Conservation (phyloP, 2,797 vertebrate genomes). For the Rhyacichthys aspro region DNA sequence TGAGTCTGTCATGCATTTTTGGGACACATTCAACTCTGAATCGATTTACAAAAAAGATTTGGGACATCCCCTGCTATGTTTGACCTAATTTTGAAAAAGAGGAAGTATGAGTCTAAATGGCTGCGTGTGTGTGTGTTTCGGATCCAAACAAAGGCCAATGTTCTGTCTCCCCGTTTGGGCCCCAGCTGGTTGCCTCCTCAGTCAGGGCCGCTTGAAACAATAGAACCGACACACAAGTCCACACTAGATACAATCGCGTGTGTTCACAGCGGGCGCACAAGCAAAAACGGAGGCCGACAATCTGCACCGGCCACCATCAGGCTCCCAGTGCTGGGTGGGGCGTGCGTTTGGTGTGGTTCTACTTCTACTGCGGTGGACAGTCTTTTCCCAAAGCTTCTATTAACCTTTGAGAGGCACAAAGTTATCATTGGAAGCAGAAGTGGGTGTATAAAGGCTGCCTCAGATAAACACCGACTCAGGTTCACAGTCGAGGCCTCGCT, state of each 20-base stretch:
- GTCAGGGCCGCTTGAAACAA: constrained; percentile 71
- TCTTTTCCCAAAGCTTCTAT: constrained; percentile 10
- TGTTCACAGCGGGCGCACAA: constrained; percentile 45
- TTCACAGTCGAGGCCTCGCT: constrained; percentile 30
- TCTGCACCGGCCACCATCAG: constrained; percentile 60
- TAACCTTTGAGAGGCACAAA: constrained; percentile 19
- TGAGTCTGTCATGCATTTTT: neutral
- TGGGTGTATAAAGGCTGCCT: constrained; percentile 4
- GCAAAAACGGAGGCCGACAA: constrained; percentile 26
- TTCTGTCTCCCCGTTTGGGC: constrained; percentile 68
- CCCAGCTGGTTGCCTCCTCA: constrained; percentile 75
- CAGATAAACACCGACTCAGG: constrained; percentile 2
- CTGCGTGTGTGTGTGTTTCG: constrained; percentile 51
- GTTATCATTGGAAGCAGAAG: constrained; percentile 13
- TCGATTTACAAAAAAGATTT: constrained; percentile 26
- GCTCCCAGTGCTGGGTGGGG: constrained; percentile 43
- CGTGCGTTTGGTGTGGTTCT: constrained; percentile 30
- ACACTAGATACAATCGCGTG: constrained; percentile 44
- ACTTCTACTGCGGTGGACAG: constrained; percentile 32
- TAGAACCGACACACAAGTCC: constrained; percentile 45
- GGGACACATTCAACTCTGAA: constrained; percentile 6
- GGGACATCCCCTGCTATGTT: constrained; percentile 13
- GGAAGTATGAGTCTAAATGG: constrained; percentile 8
- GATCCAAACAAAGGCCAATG: constrained; percentile 75
- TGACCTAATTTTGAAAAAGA: constrained; percentile 24